Conservation (phyloP, 2,113 vertebrate genomes). For the Odontesthes bonariensis region DNA sequence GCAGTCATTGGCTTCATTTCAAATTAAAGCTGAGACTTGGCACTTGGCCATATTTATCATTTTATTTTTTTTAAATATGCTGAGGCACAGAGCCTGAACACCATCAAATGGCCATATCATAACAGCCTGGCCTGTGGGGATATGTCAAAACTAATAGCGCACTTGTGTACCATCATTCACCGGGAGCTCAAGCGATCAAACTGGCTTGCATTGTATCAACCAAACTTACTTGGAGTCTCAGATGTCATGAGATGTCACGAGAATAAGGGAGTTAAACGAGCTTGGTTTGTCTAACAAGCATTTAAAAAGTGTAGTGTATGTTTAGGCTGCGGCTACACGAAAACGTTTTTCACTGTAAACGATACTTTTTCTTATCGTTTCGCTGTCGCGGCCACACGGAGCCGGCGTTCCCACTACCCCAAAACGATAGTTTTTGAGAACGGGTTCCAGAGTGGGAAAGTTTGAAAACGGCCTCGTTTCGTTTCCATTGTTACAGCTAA, state of each 20-base stretch:
- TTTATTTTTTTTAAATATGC: neutral
- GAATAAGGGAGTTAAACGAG: neutral
- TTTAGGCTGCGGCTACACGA: no score
- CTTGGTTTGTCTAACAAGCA: no score
- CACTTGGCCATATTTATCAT: neutral
- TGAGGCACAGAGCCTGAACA: neutral
- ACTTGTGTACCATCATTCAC: conserved; percentile 14
- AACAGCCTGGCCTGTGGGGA: neutral
- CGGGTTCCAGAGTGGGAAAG: no score
- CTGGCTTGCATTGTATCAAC: conserved; percentile 5
- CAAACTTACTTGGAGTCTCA: neutral
- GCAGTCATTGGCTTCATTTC: neutral
- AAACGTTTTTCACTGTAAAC: no score
- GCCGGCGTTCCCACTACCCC: no score
- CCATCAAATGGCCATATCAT: neutral
- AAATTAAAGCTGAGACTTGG: neutral
- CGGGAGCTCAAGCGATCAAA: conserved; percentile 2
- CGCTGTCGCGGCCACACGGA: no score
- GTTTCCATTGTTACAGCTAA: no score
- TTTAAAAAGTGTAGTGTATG: no score
- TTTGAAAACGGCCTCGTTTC: no score
- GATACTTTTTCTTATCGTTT: no score
- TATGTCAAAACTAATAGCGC: conserved; percentile 14
- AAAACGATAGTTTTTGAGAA: no score
- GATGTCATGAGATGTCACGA: conserved; percentile 16